Percentiles rank a stretch among this genome's conserved stretches.
phyloP scores from a whole-genome alignment of 1,140 invertebrate genomes.

The Ridgeia piscesae region DNA sequence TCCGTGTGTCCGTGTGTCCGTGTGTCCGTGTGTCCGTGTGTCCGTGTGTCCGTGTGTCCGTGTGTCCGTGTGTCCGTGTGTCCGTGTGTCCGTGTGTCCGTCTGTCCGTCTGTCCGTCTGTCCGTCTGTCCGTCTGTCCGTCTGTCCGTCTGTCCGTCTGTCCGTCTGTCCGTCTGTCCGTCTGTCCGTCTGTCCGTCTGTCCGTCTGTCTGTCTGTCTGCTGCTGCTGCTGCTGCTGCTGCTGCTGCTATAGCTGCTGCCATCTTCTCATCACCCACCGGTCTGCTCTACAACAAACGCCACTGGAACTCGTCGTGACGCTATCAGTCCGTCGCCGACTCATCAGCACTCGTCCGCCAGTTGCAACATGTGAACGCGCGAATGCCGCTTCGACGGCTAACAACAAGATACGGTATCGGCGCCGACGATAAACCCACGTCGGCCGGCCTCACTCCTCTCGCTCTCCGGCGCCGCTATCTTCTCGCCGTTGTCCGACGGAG shows the following conservation, averaged over 20 bases:
- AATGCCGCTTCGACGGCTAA: not conserved
- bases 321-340: not conserved
- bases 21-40: too few species aligned
- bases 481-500: not conserved
- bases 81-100: too few species aligned
- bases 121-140: not conserved
- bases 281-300: too few species aligned
- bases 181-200: not conserved
- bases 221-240: constrained; percentile 22
- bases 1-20: too few species aligned
- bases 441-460: too few species aligned
- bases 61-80: too few species aligned
- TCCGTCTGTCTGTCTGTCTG: not conserved
- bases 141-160: not conserved
- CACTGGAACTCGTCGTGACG: too few species aligned
- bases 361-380: not conserved
- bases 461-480: not conserved
- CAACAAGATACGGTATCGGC: not conserved
- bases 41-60: too few species aligned
- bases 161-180: too few species aligned
- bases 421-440: not conserved
- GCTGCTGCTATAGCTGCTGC: constrained; percentile 17
- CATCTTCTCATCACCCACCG: not conserved
- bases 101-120: not conserved
- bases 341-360: not conserved